These are phyloP conservation scores for Turritopsis rubra DNA, from an alignment of 30 jellyfish, hydroid and myxozoan genomes.

Conservation along the genomic window DNA sequence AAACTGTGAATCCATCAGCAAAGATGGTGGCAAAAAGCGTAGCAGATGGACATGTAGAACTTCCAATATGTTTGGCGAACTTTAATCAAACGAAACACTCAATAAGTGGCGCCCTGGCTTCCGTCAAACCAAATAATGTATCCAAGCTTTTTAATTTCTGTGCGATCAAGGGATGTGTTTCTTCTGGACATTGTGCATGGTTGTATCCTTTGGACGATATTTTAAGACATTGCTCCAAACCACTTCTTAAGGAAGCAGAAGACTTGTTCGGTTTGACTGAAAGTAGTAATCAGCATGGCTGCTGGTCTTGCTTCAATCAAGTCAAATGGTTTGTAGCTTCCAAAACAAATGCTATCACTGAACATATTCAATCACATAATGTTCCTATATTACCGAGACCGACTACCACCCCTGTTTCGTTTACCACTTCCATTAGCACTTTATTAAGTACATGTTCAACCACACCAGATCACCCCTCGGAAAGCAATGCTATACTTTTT, in stretches of 20 bases:
- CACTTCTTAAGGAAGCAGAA: background rate
- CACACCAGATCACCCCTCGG: background rate
- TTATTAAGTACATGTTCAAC: background rate
- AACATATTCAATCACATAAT: background rate
- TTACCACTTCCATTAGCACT: background rate
- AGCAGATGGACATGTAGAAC: background rate
- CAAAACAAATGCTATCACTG: background rate
- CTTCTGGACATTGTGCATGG: conserved; percentile 1
- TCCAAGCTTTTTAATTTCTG: background rate
- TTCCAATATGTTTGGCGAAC: background rate
- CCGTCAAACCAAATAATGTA: background rate
- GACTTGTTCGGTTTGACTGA: background rate
- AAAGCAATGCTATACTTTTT: background rate
- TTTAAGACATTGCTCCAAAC: background rate
- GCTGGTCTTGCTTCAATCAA: background rate
- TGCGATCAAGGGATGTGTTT: background rate
- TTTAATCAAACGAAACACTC: background rate
- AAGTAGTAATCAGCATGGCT: background rate
- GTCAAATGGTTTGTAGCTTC: background rate
- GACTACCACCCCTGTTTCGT: background rate
- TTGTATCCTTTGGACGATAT: conserved; percentile 2
- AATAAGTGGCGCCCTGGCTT: background rate
- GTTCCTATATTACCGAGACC: conserved; percentile 6
- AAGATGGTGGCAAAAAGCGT: background rate
- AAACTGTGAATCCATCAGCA: background rate